Evolutionary conservation across 1,140 invertebrate genomes (phyloP), one percentile per base, ranked within the genome.

Genomic region (Lutraria rhynchaena): DNA sequence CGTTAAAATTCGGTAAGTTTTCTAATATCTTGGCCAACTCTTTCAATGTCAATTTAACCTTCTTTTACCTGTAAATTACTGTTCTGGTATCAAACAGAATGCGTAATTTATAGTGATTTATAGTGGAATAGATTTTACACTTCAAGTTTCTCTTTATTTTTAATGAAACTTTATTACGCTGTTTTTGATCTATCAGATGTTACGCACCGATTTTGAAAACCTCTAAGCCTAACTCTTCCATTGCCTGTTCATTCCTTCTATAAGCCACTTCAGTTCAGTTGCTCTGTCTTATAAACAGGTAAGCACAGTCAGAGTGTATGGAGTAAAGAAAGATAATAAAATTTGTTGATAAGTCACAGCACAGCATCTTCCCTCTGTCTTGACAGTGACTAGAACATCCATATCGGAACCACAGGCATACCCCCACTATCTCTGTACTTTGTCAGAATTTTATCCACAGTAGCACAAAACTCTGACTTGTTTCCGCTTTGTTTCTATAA

Each of bases 281-380:
- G 31, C 7, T 51, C 31, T 29, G 73, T 57, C 73, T 75, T 75
- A 63, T 51, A 61, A 57, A 44, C 73, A 75, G 73, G 73, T 75
- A 75, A 49, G 46, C 57, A 75, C 58, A 22, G 44, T 17, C 15
- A 7, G 5, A 41, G 37, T 41, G 37, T 5, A 41, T 41, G 5
- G 24, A 49, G 63, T 67, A 67, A 67, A 49, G 44, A 35, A 46
- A 63, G 70, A 74, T 74, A 63, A 35, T 27, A 27, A 61, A 60
- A 35, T 46, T 46, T 75, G 73, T 46, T 75, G 73, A 75, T 75
- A 75, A 75, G 73, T 75, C 73, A 75, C 73, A 75, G 73, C 24
- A 33, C 57, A 49, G 73, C 29, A 75, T 75, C 73, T 60, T 61
- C 57, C 73, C 41, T 51, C n/a, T 63, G 58, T 33, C 63, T 41